phyloP scores from a whole-genome alignment of 2,113 vertebrate species.

The Peromyscus californicus region DNA sequence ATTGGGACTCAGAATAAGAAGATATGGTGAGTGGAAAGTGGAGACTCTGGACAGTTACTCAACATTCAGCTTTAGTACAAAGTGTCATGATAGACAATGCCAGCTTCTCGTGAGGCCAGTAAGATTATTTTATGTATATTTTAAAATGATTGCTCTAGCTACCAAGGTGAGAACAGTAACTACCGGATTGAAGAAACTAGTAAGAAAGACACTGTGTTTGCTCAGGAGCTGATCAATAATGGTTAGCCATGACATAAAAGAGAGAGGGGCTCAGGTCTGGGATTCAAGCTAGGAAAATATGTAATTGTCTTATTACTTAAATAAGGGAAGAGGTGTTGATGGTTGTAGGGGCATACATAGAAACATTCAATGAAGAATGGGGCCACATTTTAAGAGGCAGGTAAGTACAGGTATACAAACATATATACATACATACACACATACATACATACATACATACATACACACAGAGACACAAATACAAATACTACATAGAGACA shows the following conservation, averaged over 20 bases:
- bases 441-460: background rate
- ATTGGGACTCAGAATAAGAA: background rate
- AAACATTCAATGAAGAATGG: background rate
- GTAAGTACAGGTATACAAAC: background rate
- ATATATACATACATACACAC: background rate
- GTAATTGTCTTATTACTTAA: background rate
- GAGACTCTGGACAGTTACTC: rapidly evolving
- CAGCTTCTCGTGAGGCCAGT: background rate
- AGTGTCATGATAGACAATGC: background rate
- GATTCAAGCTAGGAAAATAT: too few species aligned
- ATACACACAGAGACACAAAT: background rate
- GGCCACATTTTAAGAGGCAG: background rate
- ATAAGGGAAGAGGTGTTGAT: background rate
- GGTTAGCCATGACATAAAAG: background rate
- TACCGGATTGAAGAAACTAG: background rate
- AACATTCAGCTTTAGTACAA: background rate
- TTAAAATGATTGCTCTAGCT: background rate
- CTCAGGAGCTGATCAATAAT: background rate
- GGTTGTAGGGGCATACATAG: background rate
- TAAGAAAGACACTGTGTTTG: background rate
- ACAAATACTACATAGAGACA: background rate
- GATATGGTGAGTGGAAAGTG: rapidly evolving
- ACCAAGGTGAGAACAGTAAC: background rate
- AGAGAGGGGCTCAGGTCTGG: background rate
- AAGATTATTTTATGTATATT: background rate